These are phyloP conservation scores for Rhopalosiphum nymphaeae DNA, from an alignment of 2,888 invertebrate genomes.

Conservation along the genomic window DNA sequence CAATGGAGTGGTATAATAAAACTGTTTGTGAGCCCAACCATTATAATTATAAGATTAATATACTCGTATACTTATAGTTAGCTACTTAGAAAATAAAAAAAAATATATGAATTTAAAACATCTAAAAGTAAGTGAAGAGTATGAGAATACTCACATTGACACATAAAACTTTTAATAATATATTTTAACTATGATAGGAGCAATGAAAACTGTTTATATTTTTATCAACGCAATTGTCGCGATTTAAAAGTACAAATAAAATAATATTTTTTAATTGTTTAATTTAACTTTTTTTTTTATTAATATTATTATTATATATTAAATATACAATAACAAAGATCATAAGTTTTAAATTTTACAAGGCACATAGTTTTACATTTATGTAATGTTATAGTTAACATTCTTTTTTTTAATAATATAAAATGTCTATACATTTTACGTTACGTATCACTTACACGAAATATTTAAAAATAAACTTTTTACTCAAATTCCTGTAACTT, in stretches of 20 bases:
- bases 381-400: no score
- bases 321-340: no score
- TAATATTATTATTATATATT: no score
- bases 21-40: not conserved
- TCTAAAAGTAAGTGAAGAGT: not conserved
- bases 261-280: not conserved
- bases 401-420: not conserved
- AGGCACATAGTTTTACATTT: no score
- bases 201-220: not conserved
- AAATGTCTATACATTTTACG: not conserved
- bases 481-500: not conserved
- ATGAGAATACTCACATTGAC: not conserved
- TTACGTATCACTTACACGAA: not conserved
- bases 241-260: not conserved
- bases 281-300: not conserved
- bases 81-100: not conserved
- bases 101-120: not conserved
- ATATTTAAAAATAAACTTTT: not conserved
- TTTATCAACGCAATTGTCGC: not conserved
- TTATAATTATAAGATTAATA: not conserved
- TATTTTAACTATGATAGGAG: not conserved
- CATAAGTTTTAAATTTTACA: no score
- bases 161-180: not conserved
- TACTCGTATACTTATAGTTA: not conserved
- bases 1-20: not conserved